Evolutionary conservation across 2,888 invertebrate genomes (phyloP), one percentile per base, ranked within the genome.

Genomic region (Ophioninae sp.): DNA sequence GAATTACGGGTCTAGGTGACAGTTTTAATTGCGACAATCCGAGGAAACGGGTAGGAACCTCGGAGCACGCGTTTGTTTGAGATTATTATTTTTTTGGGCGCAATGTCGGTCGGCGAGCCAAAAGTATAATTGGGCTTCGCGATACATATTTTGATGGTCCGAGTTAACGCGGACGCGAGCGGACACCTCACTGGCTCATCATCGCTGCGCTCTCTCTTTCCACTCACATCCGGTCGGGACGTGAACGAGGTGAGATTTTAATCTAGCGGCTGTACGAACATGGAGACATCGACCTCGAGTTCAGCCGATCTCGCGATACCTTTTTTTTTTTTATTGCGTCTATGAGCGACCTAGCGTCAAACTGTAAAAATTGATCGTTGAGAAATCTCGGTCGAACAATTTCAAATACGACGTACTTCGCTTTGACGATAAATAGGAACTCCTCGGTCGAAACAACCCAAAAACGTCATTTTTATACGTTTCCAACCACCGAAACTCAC

Each of bases 81-180:
- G 8, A 50, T 50, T 50, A 37, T 20, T 13, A 17, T 68, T 39
- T 8, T n/a, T 56, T 62, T 56, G 50, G 70, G 44, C 44, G 30
- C 59, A 79, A 82, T 79, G 39, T 72, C n/a, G 67, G 72, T 64
- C 74, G 69, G 83, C 85, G 85, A 85, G 72, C 73, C 84, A 87
- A 86, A 84, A 86, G 87, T 50, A 88, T 90, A 90, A 91, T 91
- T 91, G 91, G 91, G 86, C 87, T 87, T n/a, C 21, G 17, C 17
- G 56, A 65, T 65, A 57, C 13, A 65, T 37, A 57, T 75, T 39
- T 17, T 57, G 13, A 56, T 57, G 64, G 30, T 64, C 30, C 39
- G 8, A 21, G 30, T 13, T 21, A 23, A 56, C 23, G 37, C 65
- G 65, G 41, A 73, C 67, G 21, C 59, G 72, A 73, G 50, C 56